phyloP scores from a whole-genome alignment of 2,797 vertebrate genomes.

The Acomys russatus region DNA sequence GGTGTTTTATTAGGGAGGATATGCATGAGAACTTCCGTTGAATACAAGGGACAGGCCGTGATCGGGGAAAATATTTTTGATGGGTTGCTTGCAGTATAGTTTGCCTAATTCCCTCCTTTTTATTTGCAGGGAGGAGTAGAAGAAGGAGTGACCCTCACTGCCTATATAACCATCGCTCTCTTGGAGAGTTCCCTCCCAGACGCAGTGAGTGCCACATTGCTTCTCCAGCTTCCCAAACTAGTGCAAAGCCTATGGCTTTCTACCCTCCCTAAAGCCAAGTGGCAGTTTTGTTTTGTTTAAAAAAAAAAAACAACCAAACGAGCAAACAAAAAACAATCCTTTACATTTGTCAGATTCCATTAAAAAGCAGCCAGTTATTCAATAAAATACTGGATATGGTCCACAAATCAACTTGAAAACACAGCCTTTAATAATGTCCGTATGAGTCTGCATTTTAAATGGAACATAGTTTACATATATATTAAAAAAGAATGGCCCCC shows the following conservation, averaged over 20 bases:
- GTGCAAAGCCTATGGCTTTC: not conserved
- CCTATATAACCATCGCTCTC: not conserved
- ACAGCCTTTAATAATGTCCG: not conserved
- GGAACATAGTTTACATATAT: not conserved
- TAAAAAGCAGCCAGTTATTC: not conserved
- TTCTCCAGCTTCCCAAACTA: not conserved
- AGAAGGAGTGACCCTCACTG: slow-evolving; percentile 50
- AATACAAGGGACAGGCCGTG: not conserved
- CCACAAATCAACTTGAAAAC: not conserved
- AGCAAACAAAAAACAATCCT: too few species aligned
- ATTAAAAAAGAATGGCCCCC: not conserved
- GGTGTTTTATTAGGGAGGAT: not conserved
- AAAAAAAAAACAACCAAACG: too few species aligned
- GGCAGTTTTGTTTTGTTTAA: too few species aligned
- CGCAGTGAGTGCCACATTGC: slow-evolving; percentile 78
- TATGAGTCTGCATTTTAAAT: not conserved
- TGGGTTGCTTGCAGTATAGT: not conserved
- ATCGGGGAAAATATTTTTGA: not conserved
- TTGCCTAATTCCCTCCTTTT: not conserved
- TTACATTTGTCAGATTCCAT: not conserved
- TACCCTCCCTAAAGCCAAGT: not conserved
- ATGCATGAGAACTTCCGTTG: not conserved
- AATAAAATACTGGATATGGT: not conserved
- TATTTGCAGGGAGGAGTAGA: slow-evolving; percentile 86
- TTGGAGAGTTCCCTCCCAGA: not conserved